These are phyloP conservation scores for Mionectes macconnelli DNA, from an alignment of 2,113 vertebrate species.

Conservation along the genomic window DNA sequence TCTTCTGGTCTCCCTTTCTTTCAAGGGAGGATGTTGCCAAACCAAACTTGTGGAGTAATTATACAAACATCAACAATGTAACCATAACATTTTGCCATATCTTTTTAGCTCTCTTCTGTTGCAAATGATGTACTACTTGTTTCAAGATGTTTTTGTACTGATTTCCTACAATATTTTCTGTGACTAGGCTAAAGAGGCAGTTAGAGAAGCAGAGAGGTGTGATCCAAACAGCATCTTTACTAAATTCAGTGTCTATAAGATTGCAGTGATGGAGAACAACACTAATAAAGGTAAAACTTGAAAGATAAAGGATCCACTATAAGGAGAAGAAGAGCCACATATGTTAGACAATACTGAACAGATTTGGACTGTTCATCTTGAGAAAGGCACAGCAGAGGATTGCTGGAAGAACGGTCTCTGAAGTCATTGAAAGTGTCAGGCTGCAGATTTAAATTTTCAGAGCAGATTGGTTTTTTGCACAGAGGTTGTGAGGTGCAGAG, in stretches of 20 bases:
- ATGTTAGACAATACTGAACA: not conserved
- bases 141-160: not conserved
- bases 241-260: constrained; percentile 87
- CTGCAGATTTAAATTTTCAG: not conserved
- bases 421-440: not conserved
- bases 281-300: constrained; percentile 74
- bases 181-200: constrained; percentile 85
- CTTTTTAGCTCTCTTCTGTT: not conserved
- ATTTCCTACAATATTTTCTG: constrained; percentile 12
- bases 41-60: not conserved
- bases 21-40: not conserved
- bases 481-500: not conserved
- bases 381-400: not conserved
- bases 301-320: not conserved
- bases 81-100: not conserved
- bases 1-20: not conserved
- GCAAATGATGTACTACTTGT: not conserved
- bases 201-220: constrained; percentile 81
- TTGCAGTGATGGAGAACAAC: constrained; percentile 82
- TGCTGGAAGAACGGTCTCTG: not conserved
- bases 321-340: not conserved
- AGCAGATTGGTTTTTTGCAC: not conserved
- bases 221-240: constrained; percentile 88
- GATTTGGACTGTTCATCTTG: not conserved
- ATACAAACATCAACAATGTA: not conserved